A percentile compares a stretch with the other conserved stretches of the same genome.
These are phyloP conservation scores for Petromus typicus DNA, from an alignment of 2,113 vertebrate genomes.

Conservation along the genomic window DNA sequence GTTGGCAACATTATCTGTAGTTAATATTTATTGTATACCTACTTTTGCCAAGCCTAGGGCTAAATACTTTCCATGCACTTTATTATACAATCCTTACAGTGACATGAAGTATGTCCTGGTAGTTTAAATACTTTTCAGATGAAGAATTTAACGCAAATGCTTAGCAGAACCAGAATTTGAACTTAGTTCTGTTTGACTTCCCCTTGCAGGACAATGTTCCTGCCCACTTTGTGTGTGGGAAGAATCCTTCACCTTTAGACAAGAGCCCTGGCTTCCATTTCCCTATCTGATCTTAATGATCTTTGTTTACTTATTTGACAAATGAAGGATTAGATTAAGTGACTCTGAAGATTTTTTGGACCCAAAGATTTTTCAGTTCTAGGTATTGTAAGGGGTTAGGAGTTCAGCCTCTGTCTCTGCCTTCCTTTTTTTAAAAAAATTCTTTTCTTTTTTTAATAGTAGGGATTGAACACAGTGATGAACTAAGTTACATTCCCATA, in stretches of 20 bases:
- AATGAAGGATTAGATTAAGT: not conserved
- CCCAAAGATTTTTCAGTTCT: constrained; percentile 46
- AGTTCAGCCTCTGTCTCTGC: not conserved
- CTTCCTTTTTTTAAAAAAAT: not conserved
- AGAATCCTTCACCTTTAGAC: not conserved
- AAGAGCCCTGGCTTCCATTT: not conserved
- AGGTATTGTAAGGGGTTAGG: constrained; percentile 13
- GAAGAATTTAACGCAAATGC: constrained; percentile 34
- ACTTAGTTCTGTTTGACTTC: not conserved
- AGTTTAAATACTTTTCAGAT: constrained; percentile 27
- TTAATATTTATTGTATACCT: constrained; percentile 33
- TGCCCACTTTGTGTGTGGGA: not conserved
- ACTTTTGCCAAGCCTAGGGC: not conserved
- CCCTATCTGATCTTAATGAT: not conserved
- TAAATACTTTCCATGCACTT: not conserved
- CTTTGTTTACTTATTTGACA: constrained; percentile 45
- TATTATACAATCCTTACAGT: constrained; percentile 16
- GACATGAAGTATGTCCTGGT: not conserved
- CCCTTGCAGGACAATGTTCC: not conserved
- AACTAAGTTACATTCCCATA: not conserved
- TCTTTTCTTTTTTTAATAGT: not conserved
- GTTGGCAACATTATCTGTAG: constrained; percentile 9
- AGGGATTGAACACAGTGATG: not conserved
- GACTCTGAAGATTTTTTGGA: not conserved
- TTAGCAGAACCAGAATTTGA: not conserved